Base-by-base conservation (phyloP, 2,888 invertebrate genomes). In the Slavum lentiscoides region DNA sequence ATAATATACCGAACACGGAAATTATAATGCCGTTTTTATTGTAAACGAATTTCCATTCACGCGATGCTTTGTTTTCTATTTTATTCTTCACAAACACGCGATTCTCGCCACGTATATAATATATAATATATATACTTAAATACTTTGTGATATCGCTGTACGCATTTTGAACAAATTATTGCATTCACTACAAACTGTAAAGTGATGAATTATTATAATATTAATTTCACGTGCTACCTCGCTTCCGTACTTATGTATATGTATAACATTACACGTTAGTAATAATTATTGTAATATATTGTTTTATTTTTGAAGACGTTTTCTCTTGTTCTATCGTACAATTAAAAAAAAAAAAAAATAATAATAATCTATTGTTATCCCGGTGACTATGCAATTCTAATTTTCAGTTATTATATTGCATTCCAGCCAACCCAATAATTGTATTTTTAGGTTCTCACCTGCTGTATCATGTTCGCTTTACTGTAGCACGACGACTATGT, bases 181-280 rank as follows among this genome's bases (percentile, higher is more conserved):
- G 21, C 37, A 19, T 53, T 49, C 17, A 53, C 8, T 15, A 1
- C 23, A 9, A 23, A 21, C 21, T 21, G n/a, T 23, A 62, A 37
- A 37, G 64, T 53, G 49, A 64, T 53, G 64, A 53, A 64, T 74
- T 64, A 19, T 69, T 53, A 53, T 64, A 64, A 64, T 49, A 13
- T 74, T 64, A 62, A 74, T 74, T 74, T 49, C 64, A 64, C 15
- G 64, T 64, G 53, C 53, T 64, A 37, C 62, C 64, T 74, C 74
- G 53, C 43, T 43, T 43, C 43, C 43, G 43, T 9, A 43, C 43
- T 4, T 7, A 43, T 7, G 9, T 9, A 43, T 5, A 43, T 7
- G 43, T 6, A 43, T 9, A 43, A 7, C 7, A 9, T 43, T 43
- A 43, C 43, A 43, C 43, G 43, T 43, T 9, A 43, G 43, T 43